phyloP scores from a whole-genome alignment of 2,888 invertebrate species.

The Gnatocerus cornutus region DNA sequence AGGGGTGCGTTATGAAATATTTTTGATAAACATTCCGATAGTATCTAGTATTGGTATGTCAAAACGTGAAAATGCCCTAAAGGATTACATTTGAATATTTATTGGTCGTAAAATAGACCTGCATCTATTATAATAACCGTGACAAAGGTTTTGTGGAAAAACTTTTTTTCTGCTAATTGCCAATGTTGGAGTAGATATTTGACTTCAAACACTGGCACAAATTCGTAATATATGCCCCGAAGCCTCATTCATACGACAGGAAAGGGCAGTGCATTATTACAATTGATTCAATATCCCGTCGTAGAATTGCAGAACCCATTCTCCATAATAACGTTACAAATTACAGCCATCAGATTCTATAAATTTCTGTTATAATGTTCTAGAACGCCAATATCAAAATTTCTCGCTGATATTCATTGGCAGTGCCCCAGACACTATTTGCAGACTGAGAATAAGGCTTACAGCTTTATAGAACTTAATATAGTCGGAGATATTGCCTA shows the following conservation, averaged over 20 bases:
- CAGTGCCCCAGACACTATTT: conserved; percentile 1
- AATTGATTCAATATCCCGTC: neutral
- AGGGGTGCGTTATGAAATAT: conserved; percentile 4
- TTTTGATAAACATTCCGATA: conserved; percentile 8
- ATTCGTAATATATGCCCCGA: too few relatives aligned
- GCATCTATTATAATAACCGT: neutral
- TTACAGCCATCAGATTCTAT: conserved; percentile 4
- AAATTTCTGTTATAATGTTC: neutral
- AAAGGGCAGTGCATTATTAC: too few relatives aligned
- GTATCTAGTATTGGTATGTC: conserved; percentile 3
- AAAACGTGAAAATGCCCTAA: conserved; percentile 4
- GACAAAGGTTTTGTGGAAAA: neutral
- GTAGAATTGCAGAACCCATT: neutral
- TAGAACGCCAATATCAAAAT: neutral
- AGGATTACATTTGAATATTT: conserved; percentile 4
- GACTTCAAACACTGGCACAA: too few relatives aligned
- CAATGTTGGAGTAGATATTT: neutral
- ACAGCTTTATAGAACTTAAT: too few relatives aligned
- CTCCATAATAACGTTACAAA: neutral
- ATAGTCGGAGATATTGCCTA: too few relatives aligned
- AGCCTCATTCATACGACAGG: too few relatives aligned
- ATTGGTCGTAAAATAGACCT: neutral
- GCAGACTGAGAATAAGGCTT: neutral
- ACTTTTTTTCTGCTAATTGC: neutral
- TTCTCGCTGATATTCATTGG: conserved; percentile 5